phyloP scores from a whole-genome alignment of 2,797 vertebrate species.

The Sebastes oblongus region DNA sequence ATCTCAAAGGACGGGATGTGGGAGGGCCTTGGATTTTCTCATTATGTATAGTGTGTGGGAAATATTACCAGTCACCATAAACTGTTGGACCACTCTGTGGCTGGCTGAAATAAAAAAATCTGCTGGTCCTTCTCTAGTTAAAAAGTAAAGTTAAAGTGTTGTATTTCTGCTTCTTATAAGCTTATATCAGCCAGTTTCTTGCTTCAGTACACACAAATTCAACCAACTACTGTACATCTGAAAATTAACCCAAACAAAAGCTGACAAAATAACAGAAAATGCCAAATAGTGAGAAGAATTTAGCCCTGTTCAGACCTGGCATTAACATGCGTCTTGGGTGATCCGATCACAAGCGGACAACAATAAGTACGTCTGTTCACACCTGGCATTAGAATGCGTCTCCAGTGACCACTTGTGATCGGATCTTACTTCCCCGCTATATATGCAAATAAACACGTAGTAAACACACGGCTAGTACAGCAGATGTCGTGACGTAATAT shows the following conservation, averaged over 20 bases:
- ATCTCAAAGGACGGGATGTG: slow-evolving; percentile 33
- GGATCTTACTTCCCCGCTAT: too few species aligned
- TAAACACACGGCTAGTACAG: too few species aligned
- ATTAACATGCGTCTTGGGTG: too few species aligned
- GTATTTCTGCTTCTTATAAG: background rate
- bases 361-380: too few species aligned
- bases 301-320: too few species aligned
- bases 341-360: too few species aligned
- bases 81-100: background rate
- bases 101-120: background rate
- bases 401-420: too few species aligned
- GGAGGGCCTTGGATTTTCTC: slow-evolving; percentile 13
- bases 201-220: background rate
- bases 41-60: background rate
- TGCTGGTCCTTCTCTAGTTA: background rate
- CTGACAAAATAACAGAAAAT: background rate
- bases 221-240: background rate
- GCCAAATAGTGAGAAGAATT: too few species aligned
- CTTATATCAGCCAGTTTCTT: background rate
- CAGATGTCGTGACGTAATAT: too few species aligned
- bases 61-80: background rate
- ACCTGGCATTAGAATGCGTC: too few species aligned
- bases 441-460: too few species aligned
- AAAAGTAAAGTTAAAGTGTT: background rate
- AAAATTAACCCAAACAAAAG: background rate